Base-by-base conservation (phyloP, 2,113 vertebrate species). In the Bubalus kerabau region DNA sequence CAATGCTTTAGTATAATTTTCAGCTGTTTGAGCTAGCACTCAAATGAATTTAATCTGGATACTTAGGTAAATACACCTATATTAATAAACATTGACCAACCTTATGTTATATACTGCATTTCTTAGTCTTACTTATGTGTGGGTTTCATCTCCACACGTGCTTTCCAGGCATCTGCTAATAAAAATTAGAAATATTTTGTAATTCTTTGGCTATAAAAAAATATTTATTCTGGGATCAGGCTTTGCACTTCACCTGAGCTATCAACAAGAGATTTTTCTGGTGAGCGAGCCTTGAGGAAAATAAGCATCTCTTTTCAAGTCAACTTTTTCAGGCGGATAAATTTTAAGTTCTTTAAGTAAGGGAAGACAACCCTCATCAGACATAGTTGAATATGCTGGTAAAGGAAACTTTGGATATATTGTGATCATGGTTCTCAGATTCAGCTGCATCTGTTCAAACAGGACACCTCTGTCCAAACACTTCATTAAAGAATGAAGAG, bases 251-350 rank as follows among this genome's bases (percentile, higher is more conserved):
- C 24, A 67, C 28, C 13, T 60, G 17, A 71, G 3, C 3, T 81
- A 28, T 40, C 57, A n/a, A 28, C 32, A 54, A 88, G 28, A 57
- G 6, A 83, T 57, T 8, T 2, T 94, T 92, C 81, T 50, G 13
- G 17, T 84, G 21, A 87, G 6, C 30, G 3, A 40, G n/a, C 19
- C 36, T 67, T 71, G 6, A 92, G 12, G 23, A 62, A 84, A 96
- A 52, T 48, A 30, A 3, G 1, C 15, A 62, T 84, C 71, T 90
- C 26, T 12, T 96, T 78, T 78, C 48, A 78, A 23, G 32, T 11
- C n/a, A 95, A 46, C 2, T 92, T 95, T 80, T 94, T 81, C 57
- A 90, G 36, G 82, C 80, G 50, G 78, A 94, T 80, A 96, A 85
- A 90, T 40, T n/a, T 92, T 11, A 87, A 52, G 19, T 3, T 83